phyloP scores from a whole-genome alignment of 2,888 invertebrate species.

The Cephus pygmeus region DNA sequence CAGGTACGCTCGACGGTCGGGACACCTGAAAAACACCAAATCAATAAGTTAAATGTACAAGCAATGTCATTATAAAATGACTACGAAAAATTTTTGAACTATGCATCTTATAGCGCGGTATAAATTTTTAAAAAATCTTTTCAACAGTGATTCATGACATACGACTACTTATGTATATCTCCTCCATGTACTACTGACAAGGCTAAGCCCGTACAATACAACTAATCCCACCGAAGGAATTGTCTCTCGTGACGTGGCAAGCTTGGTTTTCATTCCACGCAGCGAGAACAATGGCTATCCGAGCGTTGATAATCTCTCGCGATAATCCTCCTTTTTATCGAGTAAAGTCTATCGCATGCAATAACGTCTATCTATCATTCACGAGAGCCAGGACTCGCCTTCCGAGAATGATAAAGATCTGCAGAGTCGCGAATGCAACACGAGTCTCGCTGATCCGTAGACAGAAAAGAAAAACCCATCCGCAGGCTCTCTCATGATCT shows the following conservation, averaged over 20 bases:
- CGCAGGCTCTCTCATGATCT: not conserved
- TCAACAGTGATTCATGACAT: not conserved
- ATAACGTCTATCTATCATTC: not conserved
- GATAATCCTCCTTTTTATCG: not conserved
- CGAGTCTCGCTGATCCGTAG: not conserved
- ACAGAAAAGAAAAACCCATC: not conserved
- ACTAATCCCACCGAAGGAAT: not conserved
- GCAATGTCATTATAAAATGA: not conserved
- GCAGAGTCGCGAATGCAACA: not conserved
- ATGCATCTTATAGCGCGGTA: not conserved
- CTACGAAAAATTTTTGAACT: not conserved
- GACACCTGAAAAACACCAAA: constrained; percentile 45
- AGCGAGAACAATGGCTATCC: not conserved
- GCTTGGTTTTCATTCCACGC: not conserved
- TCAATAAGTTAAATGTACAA: not conserved
- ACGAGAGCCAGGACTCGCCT: not conserved
- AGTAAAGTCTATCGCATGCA: not conserved
- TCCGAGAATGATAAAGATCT: not conserved
- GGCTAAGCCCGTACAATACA: not conserved
- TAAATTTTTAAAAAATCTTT: not conserved
- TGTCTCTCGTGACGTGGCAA: not conserved
- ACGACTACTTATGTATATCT: not conserved
- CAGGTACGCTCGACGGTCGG: constrained; percentile 60
- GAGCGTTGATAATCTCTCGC: not conserved
- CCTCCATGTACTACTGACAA: not conserved